These are phyloP conservation scores for Hoplostethus atlanticus DNA, from an alignment of 2,797 vertebrate genomes.

Conservation along the genomic window DNA sequence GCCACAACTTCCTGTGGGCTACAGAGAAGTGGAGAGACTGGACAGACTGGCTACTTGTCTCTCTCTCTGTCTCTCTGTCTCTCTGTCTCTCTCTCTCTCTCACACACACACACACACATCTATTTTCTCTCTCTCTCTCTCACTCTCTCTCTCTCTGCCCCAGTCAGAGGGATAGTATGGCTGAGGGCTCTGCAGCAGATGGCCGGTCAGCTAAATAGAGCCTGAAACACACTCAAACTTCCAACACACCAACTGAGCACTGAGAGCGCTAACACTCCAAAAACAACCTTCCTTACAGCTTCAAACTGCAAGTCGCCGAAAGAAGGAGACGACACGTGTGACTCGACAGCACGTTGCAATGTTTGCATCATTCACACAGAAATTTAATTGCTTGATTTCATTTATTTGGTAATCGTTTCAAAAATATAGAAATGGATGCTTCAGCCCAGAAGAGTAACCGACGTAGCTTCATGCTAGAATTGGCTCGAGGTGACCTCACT, in stretches of 20 bases:
- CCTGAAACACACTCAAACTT: slow-evolving; percentile 48
- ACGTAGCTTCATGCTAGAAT: too few species aligned
- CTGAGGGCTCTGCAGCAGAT: slow-evolving; percentile 65
- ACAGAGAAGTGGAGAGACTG: slow-evolving; percentile 57
- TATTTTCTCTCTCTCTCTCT: slow-evolving; percentile 1
- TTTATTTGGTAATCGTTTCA: too few species aligned
- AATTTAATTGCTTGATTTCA: too few species aligned
- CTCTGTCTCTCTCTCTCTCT: slow-evolving; percentile 16
- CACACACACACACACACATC: slow-evolving; percentile 25
- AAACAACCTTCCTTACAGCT: slow-evolving; percentile 22
- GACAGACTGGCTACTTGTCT: slow-evolving; percentile 32
- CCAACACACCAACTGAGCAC: slow-evolving; percentile 45
- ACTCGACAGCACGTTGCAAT: too few species aligned
- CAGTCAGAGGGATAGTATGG: slow-evolving; percentile 51
- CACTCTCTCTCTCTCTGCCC: slow-evolving; percentile 37
- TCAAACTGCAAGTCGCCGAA: slow-evolving; percentile 4
- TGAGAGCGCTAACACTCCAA: slow-evolving; percentile 29
- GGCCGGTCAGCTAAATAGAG: slow-evolving; percentile 59
- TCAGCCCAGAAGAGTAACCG: too few species aligned
- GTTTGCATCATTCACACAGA: too few species aligned
- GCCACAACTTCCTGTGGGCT: slow-evolving; percentile 73
- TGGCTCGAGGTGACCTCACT: too few species aligned
- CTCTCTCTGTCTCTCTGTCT: slow-evolving; percentile 11
- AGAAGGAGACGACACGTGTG: background rate
- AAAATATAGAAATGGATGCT: too few species aligned